Evolutionary conservation across 1,140 invertebrate genomes (phyloP).

Genomic region (Grapholita molesta): DNA sequence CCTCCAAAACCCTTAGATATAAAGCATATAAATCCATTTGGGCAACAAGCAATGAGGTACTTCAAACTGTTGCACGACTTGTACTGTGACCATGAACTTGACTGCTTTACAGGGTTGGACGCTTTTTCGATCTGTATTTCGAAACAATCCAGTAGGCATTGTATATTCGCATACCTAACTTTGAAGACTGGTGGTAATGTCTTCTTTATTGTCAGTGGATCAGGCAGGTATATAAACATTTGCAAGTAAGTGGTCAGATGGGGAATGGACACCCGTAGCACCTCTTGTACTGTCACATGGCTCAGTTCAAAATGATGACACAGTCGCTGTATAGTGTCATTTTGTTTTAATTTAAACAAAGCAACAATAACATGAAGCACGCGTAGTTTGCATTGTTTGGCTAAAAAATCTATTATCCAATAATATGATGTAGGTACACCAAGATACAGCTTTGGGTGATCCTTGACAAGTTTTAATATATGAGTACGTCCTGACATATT

Average conservation of each 20-base stretch:
- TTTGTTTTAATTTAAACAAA: neutral
- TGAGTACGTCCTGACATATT: neutral
- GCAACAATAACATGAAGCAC: neutral
- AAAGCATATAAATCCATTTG: conserved; percentile 39
- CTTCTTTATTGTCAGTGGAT: conserved; percentile 15
- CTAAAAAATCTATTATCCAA: neutral
- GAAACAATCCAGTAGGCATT: conserved; percentile 44
- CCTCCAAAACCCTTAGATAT: conserved; percentile 36
- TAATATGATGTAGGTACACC: neutral
- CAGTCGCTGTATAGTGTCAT: neutral
- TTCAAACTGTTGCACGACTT: conserved; percentile 46
- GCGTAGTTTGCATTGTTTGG: neutral
- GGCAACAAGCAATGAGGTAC: conserved; percentile 35
- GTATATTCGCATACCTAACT: conserved; percentile 27
- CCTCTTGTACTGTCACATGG: neutral
- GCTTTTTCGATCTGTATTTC: conserved; percentile 55
- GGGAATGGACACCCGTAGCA: neutral
- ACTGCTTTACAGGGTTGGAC: conserved; percentile 35
- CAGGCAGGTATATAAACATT: neutral
- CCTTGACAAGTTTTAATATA: neutral
- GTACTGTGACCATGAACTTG: conserved; percentile 39
- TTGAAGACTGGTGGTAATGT: conserved; percentile 32
- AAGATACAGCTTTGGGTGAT: neutral
- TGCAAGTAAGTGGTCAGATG: neutral
- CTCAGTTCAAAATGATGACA: neutral